These are phyloP conservation scores for Rhodinocichla rosea DNA, from an alignment of 2,113 vertebrate genomes.

Conservation along the genomic window DNA sequence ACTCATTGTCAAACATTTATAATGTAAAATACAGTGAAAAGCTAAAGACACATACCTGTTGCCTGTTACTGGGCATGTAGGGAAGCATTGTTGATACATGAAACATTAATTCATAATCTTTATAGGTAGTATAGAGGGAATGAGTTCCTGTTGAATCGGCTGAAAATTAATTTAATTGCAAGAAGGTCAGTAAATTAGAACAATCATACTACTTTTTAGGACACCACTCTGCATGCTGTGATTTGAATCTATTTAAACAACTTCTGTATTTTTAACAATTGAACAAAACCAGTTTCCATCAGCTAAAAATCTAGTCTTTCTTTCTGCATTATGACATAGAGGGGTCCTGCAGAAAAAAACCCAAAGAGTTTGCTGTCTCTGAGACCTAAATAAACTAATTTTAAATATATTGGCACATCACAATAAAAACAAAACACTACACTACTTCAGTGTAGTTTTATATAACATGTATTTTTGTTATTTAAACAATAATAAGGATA, in stretches of 20 bases:
- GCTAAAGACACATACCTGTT: conserved; percentile 82
- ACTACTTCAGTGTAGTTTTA: neutral
- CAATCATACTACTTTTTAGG: neutral
- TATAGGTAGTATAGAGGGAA: conserved; percentile 97
- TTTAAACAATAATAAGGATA: neutral
- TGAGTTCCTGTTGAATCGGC: conserved; percentile 96
- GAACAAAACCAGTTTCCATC: neutral
- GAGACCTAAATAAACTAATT: neutral
- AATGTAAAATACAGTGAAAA: neutral
- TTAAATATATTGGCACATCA: neutral
- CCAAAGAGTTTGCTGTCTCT: neutral
- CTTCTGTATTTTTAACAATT: neutral
- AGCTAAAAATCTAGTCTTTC: neutral
- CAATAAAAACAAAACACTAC: accelerated
- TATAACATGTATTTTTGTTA: neutral
- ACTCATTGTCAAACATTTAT: neutral
- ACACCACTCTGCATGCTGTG: neutral
- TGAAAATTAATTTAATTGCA: conserved; percentile 63
- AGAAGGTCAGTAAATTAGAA: conserved; percentile 15
- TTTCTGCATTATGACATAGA: neutral
- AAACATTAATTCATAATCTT: conserved; percentile 98
- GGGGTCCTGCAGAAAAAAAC: neutral
- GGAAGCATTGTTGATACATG: conserved; percentile 97
- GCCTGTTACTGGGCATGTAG: conserved; percentile 93
- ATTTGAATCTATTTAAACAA: neutral